phyloP scores from a whole-genome alignment of 2,797 vertebrate genomes.

The Eutrigla gurnardus region DNA sequence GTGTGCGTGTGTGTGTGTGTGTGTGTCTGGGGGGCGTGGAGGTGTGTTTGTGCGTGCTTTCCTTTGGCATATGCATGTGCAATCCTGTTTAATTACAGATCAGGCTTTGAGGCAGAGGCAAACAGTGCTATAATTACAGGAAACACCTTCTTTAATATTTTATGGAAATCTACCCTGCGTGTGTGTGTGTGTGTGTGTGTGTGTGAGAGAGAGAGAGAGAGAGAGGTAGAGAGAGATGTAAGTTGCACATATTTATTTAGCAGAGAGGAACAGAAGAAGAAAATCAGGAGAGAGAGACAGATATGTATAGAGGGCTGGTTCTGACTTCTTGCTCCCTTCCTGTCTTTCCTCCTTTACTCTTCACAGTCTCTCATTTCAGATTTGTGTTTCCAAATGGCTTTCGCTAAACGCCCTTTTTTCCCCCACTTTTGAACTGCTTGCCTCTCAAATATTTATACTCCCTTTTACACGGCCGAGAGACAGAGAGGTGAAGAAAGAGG shows the following conservation, averaged over 20 bases:
- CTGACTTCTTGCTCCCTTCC: slow-evolving; percentile 25
- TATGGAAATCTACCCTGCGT: slow-evolving; percentile 88
- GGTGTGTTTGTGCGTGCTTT: slow-evolving; percentile 63
- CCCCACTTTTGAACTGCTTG: slow-evolving; percentile 72
- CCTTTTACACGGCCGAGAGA: slow-evolving; percentile 69
- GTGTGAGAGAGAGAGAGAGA: slow-evolving; percentile 14
- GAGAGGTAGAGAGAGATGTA: slow-evolving; percentile 26
- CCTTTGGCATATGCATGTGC: slow-evolving; percentile 81
- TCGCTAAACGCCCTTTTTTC: slow-evolving; percentile 71
- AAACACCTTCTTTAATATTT: slow-evolving; percentile 94
- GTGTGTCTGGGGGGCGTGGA: slow-evolving; percentile 38
- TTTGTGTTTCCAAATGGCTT: slow-evolving; percentile 74
- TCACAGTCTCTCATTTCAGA: slow-evolving; percentile 71
- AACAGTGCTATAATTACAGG: slow-evolving; percentile 93
- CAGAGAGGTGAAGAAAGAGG: slow-evolving; percentile 63
- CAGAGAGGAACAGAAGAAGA: slow-evolving; percentile 48
- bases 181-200: slow-evolving; percentile 27
- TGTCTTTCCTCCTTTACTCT: slow-evolving; percentile 58
- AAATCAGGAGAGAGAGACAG: slow-evolving; percentile 28
- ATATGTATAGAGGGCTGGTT: slow-evolving; percentile 28
- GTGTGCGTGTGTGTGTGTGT: slow-evolving; percentile 20
- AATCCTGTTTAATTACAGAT: slow-evolving; percentile 92
- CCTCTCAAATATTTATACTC: slow-evolving; percentile 82
- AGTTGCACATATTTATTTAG: slow-evolving; percentile 65
- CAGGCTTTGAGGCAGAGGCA: slow-evolving; percentile 88